Evolutionary conservation across 2,888 invertebrate species (phyloP).

Genomic region (Hydroisotoma schaefferi): DNA sequence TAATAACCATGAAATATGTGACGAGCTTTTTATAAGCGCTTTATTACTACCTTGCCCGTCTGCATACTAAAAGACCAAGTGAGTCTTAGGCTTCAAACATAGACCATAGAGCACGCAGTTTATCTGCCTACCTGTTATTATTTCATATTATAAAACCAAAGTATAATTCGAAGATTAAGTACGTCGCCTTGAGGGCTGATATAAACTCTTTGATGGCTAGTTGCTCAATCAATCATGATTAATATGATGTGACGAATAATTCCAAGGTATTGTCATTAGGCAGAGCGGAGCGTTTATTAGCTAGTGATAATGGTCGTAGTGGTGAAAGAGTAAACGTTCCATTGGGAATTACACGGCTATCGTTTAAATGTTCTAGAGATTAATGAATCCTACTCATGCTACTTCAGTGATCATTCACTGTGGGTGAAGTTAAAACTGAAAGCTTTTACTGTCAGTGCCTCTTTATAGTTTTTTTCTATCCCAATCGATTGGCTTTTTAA

Average conservation of each 20-base stretch:
- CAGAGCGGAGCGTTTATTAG: constrained; percentile 4
- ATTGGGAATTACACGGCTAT: constrained; percentile 15
- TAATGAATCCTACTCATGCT: constrained; percentile 6
- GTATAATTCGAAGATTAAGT: constrained; percentile 4
- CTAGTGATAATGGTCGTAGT: too few species aligned
- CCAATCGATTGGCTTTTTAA: too few species aligned
- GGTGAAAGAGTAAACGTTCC: not conserved
- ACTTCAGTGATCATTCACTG: not conserved
- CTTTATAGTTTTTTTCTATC: too few species aligned
- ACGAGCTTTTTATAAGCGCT: too few species aligned
- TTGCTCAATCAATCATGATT: constrained; percentile 21
- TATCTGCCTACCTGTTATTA: too few species aligned
- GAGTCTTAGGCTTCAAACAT: too few species aligned
- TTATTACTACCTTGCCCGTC: too few species aligned
- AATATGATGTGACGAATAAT: constrained; percentile 22
- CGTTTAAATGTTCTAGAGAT: constrained; percentile 13
- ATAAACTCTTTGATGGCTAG: constrained; percentile 4
- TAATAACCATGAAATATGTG: too few species aligned
- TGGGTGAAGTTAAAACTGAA: not conserved
- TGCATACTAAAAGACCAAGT: too few species aligned
- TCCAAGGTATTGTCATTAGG: constrained; percentile 8
- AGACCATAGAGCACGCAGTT: too few species aligned
- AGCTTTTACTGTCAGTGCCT: not conserved
- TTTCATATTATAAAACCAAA: not conserved
- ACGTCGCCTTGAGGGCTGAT: constrained; percentile 9